These are phyloP conservation scores for Sinohyriopsis cumingii DNA, from an alignment of 2,888 invertebrate genomes.

Conservation along the genomic window DNA sequence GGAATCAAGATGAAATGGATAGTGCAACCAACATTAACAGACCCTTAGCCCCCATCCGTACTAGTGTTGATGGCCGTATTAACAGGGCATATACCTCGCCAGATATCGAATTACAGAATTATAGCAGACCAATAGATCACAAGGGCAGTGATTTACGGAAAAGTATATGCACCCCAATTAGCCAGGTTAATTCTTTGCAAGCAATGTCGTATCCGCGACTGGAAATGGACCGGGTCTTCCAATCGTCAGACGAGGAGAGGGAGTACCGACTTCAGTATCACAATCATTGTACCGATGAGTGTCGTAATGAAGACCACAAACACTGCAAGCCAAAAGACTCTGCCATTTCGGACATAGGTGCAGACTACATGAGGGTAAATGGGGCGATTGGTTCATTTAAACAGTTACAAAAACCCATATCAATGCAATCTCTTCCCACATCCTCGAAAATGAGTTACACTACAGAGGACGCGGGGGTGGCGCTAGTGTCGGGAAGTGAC, in stretches of 20 bases:
- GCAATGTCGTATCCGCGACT: conserved; percentile 32
- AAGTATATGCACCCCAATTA: conserved; percentile 18
- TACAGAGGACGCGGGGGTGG: conserved; percentile 85
- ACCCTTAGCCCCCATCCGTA: conserved; percentile 14
- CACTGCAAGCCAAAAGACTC: conserved; percentile 39
- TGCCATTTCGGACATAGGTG: conserved; percentile 91
- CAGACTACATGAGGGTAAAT: conserved; percentile 95
- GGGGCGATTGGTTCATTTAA: conserved; percentile 97
- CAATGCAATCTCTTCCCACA: conserved; percentile 93
- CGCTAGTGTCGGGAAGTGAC: conserved; percentile 91
- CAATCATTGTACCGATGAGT: conserved; percentile 17
- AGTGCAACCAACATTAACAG: conserved; percentile 17
- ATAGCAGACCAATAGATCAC: conserved; percentile 34
- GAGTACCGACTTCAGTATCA: conserved; percentile 17
- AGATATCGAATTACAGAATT: conserved; percentile 64
- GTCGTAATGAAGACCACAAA: conserved; percentile 24
- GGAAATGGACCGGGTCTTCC: conserved; percentile 39
- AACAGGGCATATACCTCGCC: conserved; percentile 67
- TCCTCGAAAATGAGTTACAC: conserved; percentile 74
- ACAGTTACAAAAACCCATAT: conserved; percentile 97
- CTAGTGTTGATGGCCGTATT: conserved; percentile 56
- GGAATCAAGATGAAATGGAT: conserved; percentile 26
- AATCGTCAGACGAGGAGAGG: conserved; percentile 40
- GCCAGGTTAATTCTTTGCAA: conserved; percentile 27
- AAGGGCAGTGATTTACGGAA: conserved; percentile 21